Evolutionary conservation across 1,140 invertebrate genomes (phyloP).

Genomic region (Mesaphorura yosii): DNA sequence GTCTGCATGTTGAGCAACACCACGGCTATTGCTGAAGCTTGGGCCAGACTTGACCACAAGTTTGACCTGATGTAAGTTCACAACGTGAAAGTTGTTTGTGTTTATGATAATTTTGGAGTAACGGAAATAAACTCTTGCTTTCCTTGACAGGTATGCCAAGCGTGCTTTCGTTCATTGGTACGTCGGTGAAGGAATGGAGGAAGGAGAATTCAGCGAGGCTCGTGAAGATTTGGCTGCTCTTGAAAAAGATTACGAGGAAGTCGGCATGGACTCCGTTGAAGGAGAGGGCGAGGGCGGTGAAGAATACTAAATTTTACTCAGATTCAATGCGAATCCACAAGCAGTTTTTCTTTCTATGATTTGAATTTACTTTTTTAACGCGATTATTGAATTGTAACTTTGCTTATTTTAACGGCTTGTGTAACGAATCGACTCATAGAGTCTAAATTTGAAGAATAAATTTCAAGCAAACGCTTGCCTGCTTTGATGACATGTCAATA

Average conservation of each 20-base stretch:
- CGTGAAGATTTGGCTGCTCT: constrained; percentile 72
- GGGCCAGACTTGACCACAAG: constrained; percentile 54
- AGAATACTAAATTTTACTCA: constrained; percentile 28
- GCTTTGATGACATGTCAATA: no score
- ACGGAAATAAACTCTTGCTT: no score
- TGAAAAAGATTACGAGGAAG: constrained; percentile 74
- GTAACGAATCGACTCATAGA: no score
- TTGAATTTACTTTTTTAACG: no score
- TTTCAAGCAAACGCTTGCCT: no score
- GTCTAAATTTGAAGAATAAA: no score
- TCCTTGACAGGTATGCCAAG: no score
- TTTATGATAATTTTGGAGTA: constrained; percentile 38
- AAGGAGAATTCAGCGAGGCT: constrained; percentile 73
- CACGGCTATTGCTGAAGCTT: constrained; percentile 71
- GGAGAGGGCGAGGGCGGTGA: constrained; percentile 37
- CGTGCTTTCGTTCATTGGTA: constrained; percentile 41
- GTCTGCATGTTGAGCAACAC: constrained; percentile 71
- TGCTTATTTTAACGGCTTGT: no score
- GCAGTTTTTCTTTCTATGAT: no score
- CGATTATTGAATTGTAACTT: no score
- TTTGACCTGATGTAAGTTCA: constrained; percentile 63
- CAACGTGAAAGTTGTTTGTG: constrained; percentile 21
- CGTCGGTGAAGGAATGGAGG: constrained; percentile 71
- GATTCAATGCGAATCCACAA: no score
- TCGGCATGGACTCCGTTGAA: constrained; percentile 52